Conservation (phyloP, 2,888 invertebrate genomes). For the Syrista parreyssii region DNA sequence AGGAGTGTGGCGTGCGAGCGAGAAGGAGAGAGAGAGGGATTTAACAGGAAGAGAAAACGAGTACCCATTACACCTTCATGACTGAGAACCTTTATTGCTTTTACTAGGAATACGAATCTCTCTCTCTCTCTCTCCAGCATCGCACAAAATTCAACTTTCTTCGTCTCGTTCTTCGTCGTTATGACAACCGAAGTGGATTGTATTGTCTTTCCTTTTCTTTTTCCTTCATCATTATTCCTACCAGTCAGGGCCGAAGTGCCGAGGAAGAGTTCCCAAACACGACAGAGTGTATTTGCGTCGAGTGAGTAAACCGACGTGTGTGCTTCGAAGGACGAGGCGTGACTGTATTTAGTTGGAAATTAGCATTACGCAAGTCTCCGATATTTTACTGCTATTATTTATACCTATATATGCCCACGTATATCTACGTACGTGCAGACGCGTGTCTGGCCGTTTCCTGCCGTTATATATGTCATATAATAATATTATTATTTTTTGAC, state of each 20-base stretch:
- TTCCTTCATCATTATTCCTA: background rate
- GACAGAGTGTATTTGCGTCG: background rate
- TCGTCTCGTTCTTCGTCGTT: background rate
- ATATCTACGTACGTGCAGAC: background rate
- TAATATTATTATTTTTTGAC: background rate
- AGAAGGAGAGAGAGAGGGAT: background rate
- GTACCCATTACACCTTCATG: background rate
- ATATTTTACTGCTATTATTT: background rate
- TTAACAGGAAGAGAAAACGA: background rate
- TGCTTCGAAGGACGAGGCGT: background rate
- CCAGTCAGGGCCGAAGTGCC: background rate
- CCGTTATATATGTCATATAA: background rate
- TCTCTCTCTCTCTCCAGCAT: background rate
- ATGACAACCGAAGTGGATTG: background rate
- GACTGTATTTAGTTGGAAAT: constrained; percentile 1
- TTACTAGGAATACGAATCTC: background rate
- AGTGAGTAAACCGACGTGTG: background rate
- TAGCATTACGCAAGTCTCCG: background rate
- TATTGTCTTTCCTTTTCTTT: background rate
- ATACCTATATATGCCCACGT: background rate
- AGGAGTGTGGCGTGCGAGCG: background rate
- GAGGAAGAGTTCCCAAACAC: background rate
- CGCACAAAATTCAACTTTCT: background rate
- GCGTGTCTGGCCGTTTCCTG: background rate
- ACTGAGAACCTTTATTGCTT: background rate